These are phyloP conservation scores for Peromyscus leucopus DNA, from an alignment of 2,113 vertebrate genomes.

Conservation along the genomic window DNA sequence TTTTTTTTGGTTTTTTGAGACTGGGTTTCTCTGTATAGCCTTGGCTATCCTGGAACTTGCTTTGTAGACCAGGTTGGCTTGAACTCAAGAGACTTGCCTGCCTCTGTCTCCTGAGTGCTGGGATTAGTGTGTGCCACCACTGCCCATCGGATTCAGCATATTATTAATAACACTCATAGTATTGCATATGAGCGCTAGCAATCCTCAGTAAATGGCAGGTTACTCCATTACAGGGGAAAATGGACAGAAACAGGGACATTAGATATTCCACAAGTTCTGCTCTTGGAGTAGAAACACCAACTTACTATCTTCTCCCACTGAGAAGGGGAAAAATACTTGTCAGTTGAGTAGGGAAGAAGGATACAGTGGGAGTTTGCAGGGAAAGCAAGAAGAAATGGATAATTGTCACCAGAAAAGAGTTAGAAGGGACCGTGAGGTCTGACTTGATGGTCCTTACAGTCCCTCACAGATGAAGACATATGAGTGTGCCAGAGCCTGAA, in stretches of 20 bases:
- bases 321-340: background rate
- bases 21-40: too few species aligned
- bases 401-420: background rate
- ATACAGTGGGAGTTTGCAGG: background rate
- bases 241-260: constrained; percentile 7
- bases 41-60: too few species aligned
- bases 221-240: constrained; percentile 13
- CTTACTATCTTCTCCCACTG: background rate
- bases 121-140: too few species aligned
- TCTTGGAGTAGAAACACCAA: background rate
- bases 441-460: background rate
- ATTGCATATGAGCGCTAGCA: background rate
- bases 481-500: background rate
- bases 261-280: background rate
- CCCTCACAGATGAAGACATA: background rate
- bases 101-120: too few species aligned
- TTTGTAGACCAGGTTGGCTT: too few species aligned
- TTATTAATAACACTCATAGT: background rate
- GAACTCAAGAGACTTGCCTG: too few species aligned
- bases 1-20: too few species aligned
- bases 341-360: background rate
- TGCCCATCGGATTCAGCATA: background rate
- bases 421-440: background rate
- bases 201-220: constrained; percentile 2
- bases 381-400: background rate